Evolutionary conservation across 2,113 vertebrate genomes (phyloP).

Genomic region (Platysternon megacephalum): DNA sequence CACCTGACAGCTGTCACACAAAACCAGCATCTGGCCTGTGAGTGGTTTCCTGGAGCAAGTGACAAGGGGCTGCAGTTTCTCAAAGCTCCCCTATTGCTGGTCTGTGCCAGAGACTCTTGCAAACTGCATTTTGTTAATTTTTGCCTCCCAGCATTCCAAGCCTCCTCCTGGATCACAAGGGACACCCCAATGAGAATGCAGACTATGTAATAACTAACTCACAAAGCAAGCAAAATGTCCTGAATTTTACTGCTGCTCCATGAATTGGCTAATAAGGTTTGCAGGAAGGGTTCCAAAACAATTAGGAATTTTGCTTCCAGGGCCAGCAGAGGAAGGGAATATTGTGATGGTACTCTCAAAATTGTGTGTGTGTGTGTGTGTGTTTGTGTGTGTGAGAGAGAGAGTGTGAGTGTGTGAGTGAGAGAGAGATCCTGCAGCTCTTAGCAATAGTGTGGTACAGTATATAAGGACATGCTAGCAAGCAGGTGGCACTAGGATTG

Average conservation of each 20-base stretch:
- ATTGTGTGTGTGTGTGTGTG: neutral
- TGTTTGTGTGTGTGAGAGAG: too few relatives aligned
- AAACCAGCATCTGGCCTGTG: neutral
- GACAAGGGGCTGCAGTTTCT: neutral
- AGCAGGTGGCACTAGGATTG: neutral
- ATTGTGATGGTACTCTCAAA: neutral
- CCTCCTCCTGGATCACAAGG: neutral
- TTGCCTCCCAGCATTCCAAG: neutral
- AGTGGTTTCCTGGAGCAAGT: neutral
- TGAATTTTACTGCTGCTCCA: neutral
- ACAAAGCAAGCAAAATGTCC: neutral
- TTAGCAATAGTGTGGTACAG: neutral
- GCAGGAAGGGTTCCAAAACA: neutral
- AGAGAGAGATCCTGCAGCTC: neutral
- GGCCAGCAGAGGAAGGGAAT: neutral
- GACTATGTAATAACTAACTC: neutral
- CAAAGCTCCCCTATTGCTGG: neutral
- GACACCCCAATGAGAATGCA: neutral
- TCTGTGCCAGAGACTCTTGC: neutral
- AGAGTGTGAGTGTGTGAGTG: too few relatives aligned
- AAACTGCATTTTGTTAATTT: neutral
- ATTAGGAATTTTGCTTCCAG: neutral
- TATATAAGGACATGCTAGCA: fast-evolving
- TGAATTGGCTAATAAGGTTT: neutral
- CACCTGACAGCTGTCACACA: slow-evolving; percentile 4